phyloP scores from a whole-genome alignment of 1,140 invertebrate species.

The Nixonia krombeini region DNA sequence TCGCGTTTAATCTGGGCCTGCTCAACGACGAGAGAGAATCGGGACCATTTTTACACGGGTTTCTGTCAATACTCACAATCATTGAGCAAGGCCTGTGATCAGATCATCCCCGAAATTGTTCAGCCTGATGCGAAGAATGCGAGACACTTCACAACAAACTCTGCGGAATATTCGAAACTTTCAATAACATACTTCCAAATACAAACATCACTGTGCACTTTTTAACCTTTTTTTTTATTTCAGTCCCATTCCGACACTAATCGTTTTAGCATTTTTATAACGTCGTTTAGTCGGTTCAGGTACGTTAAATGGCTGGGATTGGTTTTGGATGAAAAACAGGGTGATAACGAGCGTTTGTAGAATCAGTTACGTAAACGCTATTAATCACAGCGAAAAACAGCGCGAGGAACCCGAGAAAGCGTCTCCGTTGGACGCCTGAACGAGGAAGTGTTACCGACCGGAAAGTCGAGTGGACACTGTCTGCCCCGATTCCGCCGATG shows the following conservation, averaged over 20 bases:
- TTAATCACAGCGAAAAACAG: no score
- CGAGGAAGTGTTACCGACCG: constrained; percentile 56
- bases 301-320: no score
- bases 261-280: no score
- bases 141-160: constrained; percentile 29
- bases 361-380: no score
- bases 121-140: no score
- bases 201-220: constrained; percentile 8
- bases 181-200: neutral
- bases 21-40: neutral
- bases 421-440: neutral
- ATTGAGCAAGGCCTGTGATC: constrained; percentile 3
- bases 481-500: constrained; percentile 59
- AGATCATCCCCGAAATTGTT: neutral
- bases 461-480: constrained; percentile 62
- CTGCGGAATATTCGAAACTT: neutral
- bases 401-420: no score
- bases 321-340: no score
- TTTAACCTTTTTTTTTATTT: neutral
- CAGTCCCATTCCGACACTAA: no score
- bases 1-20: constrained; percentile 18
- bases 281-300: no score
- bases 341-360: constrained; percentile 14
- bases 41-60: neutral
- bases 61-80: constrained; percentile 6